Conservation (phyloP, 2,888 invertebrate species). For the Amitus sp. region DNA sequence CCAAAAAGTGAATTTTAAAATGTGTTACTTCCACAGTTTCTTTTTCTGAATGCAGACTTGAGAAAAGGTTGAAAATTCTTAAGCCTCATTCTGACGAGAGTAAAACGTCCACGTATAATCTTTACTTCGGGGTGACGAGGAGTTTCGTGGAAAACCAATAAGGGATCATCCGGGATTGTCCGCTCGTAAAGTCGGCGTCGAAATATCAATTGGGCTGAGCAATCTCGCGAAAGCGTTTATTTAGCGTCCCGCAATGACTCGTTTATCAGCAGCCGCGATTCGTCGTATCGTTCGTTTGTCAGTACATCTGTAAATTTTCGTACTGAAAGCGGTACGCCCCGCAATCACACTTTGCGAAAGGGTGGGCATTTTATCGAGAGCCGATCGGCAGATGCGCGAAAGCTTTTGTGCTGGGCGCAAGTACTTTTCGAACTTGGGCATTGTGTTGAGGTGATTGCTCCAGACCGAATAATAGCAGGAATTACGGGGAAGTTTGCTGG, state of each 20-base stretch:
- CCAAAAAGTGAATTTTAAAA: no score
- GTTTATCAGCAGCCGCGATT: constrained; percentile 6
- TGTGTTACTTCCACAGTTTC: no score
- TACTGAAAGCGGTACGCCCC: constrained; percentile 28
- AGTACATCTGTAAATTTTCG: constrained; percentile 40
- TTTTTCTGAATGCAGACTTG: no score
- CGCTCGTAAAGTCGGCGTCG: not conserved
- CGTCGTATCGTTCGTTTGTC: constrained; percentile 20
- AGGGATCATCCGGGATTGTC: not conserved
- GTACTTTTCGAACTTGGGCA: constrained; percentile 21
- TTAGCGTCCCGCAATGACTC: constrained; percentile 26
- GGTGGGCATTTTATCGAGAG: constrained; percentile 15
- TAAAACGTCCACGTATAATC: not conserved
- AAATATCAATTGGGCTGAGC: not conserved
- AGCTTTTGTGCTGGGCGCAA: constrained; percentile 35
- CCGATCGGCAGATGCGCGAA: constrained; percentile 38
- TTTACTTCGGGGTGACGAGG: no score
- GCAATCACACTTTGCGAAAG: constrained; percentile 23
- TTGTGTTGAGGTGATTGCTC: constrained; percentile 39
- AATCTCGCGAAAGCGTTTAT: constrained; percentile 15
- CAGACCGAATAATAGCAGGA: constrained; percentile 32
- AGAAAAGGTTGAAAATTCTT: no score
- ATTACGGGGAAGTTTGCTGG: constrained; percentile 30
- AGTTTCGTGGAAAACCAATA: not conserved
- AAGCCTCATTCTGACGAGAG: no score